phyloP scores from a whole-genome alignment of 2,797 vertebrate genomes.

The Odontamblyopus rebecca region DNA sequence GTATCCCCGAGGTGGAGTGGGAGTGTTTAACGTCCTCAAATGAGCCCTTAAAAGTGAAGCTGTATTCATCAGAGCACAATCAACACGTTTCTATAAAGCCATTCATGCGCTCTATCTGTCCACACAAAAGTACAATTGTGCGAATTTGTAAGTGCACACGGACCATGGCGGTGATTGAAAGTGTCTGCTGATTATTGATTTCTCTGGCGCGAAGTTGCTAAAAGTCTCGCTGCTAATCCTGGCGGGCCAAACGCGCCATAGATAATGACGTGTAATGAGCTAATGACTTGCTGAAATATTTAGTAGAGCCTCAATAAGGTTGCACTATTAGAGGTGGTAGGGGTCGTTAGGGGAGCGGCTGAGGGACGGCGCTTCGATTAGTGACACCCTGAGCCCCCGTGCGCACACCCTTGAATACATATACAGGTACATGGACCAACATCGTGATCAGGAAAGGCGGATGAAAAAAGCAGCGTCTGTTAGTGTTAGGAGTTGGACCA shows the following conservation, averaged over 20 bases:
- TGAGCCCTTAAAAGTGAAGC: conserved; percentile 11
- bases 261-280: conserved; percentile 81
- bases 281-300: conserved; percentile 84
- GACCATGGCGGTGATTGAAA: conserved; percentile 65
- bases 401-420: conserved; percentile 29
- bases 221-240: conserved; percentile 76
- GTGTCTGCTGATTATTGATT: conserved; percentile 76
- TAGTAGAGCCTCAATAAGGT: conserved; percentile 75
- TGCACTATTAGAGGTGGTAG: conserved; percentile 68
- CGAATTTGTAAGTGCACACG: conserved; percentile 45
- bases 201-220: conserved; percentile 70
- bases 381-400: conserved; percentile 61
- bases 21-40: conserved; percentile 8
- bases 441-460: conserved; percentile 40
- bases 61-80: conserved; percentile 20
- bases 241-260: conserved; percentile 69
- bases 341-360: conserved; percentile 69
- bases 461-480: conserved; percentile 64
- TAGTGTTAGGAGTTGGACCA: conserved; percentile 75
- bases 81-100: conserved; percentile 7
- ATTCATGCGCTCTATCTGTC: background rate
- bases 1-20: conserved; percentile 8
- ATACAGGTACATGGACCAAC: conserved; percentile 48
- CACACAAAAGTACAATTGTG: conserved; percentile 24
- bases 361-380: conserved; percentile 74